Evolutionary conservation across 2,888 invertebrate genomes (phyloP).

Genomic region (Cerceris ruficornis): DNA sequence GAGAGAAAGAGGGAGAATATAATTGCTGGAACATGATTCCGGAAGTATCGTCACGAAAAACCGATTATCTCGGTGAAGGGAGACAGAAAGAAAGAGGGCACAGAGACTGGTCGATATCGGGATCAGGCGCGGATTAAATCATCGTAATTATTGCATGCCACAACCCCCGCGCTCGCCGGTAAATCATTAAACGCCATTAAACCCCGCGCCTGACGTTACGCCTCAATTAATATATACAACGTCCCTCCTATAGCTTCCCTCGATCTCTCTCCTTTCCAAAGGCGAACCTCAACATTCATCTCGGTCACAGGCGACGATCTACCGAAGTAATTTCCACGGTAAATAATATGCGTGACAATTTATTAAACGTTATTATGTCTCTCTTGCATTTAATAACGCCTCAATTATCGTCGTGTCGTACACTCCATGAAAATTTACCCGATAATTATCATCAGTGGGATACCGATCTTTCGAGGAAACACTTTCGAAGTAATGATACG

Average conservation of each 20-base stretch:
- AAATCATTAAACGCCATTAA: slow-evolving; percentile 1
- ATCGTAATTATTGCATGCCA: not conserved
- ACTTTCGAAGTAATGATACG: not conserved
- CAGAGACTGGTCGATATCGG: not conserved
- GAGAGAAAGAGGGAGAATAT: slow-evolving; percentile 1
- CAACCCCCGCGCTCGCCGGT: not conserved
- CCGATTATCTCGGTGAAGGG: slow-evolving; percentile 20
- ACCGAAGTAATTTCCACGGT: too few relatives aligned
- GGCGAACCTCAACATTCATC: too few relatives aligned
- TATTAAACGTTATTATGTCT: not conserved
- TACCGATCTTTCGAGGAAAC: not conserved
- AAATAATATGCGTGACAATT: not conserved
- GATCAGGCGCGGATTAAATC: not conserved
- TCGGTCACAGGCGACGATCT: too few relatives aligned
- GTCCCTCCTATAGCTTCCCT: too few relatives aligned
- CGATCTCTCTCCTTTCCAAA: too few relatives aligned
- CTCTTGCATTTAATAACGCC: not conserved
- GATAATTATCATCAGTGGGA: too few relatives aligned
- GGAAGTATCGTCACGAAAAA: slow-evolving; percentile 35
- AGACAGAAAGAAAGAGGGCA: slow-evolving; percentile 7
- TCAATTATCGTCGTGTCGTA: not conserved
- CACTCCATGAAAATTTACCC: too few relatives aligned
- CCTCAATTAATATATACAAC: not conserved
- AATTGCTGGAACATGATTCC: slow-evolving; percentile 28
- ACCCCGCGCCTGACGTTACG: not conserved